phyloP scores from a whole-genome alignment of 2,797 vertebrate genomes.

The Notolepis coatsorum region DNA sequence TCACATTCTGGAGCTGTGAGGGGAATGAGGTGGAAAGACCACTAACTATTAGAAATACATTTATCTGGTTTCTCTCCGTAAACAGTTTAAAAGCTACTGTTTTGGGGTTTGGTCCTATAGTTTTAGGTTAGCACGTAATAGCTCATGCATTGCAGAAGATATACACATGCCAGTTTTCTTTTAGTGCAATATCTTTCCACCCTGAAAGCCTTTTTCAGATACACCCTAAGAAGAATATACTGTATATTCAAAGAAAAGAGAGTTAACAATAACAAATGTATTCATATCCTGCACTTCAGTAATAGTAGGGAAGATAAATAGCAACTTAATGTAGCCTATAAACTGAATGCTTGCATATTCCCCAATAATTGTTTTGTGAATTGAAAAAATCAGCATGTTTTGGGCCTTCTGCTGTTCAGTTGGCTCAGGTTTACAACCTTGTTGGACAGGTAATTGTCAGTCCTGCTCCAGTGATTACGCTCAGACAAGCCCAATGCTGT shows the following conservation, averaged over 20 bases:
- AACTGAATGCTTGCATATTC: constrained; percentile 19
- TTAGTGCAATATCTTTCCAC: constrained; percentile 40
- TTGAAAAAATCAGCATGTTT: constrained; percentile 41
- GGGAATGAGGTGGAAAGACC: constrained; percentile 61
- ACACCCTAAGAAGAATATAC: constrained; percentile 1
- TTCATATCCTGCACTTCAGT: not conserved
- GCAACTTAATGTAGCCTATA: not conserved
- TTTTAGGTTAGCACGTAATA: constrained; percentile 56
- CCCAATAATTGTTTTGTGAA: constrained; percentile 16
- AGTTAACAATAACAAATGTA: not conserved
- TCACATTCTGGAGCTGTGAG: constrained; percentile 40
- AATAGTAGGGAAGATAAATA: not conserved
- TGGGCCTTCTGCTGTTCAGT: constrained; percentile 52
- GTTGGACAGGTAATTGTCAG: constrained; percentile 68
- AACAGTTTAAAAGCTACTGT: constrained; percentile 68
- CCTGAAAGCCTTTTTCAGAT: constrained; percentile 51
- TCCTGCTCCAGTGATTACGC: constrained; percentile 53
- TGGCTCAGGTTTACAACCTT: constrained; percentile 60
- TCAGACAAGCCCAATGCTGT: constrained; percentile 45
- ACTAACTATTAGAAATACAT: constrained; percentile 37
- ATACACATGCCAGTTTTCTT: constrained; percentile 42
- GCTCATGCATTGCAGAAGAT: constrained; percentile 32
- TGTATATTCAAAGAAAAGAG: not conserved
- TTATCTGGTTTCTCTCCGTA: constrained; percentile 36
- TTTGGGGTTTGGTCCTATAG: constrained; percentile 56